Conservation (phyloP, 1,140 invertebrate genomes). For the Trichonephila inaurata region DNA sequence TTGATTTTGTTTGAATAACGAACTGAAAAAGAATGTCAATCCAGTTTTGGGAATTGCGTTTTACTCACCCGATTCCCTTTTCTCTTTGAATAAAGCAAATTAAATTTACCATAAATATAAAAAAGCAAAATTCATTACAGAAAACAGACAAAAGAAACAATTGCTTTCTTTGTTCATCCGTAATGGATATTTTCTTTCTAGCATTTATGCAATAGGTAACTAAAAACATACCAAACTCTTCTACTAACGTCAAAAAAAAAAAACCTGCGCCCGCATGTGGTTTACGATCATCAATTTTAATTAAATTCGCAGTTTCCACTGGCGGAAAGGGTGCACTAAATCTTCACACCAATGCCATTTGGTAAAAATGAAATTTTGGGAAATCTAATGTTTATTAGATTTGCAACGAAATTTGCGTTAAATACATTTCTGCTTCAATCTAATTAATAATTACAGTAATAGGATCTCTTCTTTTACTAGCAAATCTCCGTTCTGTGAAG, state of each 20-base stretch:
- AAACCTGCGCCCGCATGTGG: no score
- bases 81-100: not conserved
- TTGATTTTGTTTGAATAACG: not conserved
- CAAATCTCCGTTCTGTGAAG: not conserved
- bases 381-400: constrained; percentile 56
- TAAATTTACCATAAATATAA: not conserved
- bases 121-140: no score
- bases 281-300: constrained; percentile 21
- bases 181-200: no score
- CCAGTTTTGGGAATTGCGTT: not conserved
- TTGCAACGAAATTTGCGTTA: constrained; percentile 45
- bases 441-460: constrained; percentile 36
- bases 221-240: not conserved
- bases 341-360: not conserved
- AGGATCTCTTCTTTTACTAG: not conserved
- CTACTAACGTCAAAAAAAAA: not conserved
- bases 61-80: not conserved
- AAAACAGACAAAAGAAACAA: no score
- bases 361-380: not conserved
- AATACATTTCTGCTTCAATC: constrained; percentile 47
- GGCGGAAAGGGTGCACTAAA: not conserved
- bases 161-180: no score
- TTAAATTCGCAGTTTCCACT: not conserved
- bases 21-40: no score
- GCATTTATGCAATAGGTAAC: no score